Conservation (phyloP, 1,140 invertebrate genomes). For the Drosophila melanica region DNA sequence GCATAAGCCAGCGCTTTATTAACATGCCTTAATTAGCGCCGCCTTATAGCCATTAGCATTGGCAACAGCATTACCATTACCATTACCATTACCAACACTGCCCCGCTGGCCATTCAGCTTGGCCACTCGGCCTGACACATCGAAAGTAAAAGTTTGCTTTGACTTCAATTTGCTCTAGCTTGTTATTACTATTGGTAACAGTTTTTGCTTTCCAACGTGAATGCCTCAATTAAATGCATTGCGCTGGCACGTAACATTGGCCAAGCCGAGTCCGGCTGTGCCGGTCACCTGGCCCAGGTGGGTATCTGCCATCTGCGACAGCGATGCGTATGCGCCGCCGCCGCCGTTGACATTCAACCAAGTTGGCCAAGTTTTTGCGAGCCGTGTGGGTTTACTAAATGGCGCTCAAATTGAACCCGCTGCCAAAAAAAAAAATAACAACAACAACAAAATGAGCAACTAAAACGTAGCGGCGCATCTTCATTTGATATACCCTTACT, state of each 20-base stretch:
- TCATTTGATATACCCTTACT: conserved; percentile 44
- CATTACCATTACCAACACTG: conserved; percentile 13
- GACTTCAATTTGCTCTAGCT: conserved; percentile 36
- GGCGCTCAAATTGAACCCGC: conserved; percentile 71
- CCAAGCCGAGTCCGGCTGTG: conserved; percentile 41
- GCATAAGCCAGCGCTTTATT: conserved; percentile 70
- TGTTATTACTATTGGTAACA: conserved; percentile 39
- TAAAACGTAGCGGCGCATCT: conserved; percentile 28
- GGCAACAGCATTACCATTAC: conserved; percentile 15
- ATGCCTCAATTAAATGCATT: conserved; percentile 66
- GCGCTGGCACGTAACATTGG: conserved; percentile 67
- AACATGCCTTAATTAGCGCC: conserved; percentile 58
- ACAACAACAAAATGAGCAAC: conserved; percentile 3
- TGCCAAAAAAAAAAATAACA: conserved; percentile 11
- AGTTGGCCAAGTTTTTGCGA: conserved; percentile 16
- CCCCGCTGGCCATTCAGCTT: neutral
- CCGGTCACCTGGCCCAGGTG: neutral
- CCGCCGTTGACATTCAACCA: conserved; percentile 73
- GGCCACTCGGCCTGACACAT: conserved; percentile 21
- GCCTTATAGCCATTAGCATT: conserved; percentile 23
- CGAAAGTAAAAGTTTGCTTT: conserved; percentile 68
- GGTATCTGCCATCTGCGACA: neutral
- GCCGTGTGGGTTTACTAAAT: conserved; percentile 55
- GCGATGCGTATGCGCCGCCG: conserved; percentile 53
- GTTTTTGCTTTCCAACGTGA: conserved; percentile 53